Conservation (phyloP, 2,113 vertebrate species). For the Apteryx owenii region DNA sequence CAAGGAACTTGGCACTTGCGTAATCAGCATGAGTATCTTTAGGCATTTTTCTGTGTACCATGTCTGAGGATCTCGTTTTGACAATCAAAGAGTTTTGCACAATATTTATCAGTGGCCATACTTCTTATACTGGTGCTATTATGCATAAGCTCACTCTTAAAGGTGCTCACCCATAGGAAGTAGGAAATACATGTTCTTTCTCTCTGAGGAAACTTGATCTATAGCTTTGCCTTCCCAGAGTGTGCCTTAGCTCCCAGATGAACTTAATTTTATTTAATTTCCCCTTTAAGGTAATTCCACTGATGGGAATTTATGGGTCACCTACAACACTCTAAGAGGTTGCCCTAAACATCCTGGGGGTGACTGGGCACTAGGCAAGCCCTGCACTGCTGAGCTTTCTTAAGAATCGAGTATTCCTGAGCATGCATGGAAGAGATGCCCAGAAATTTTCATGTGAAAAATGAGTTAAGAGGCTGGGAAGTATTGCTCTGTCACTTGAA, state of each 20-base stretch:
- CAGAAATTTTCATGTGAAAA: neutral
- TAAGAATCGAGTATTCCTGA: neutral
- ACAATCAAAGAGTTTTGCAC: neutral
- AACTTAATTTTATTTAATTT: neutral
- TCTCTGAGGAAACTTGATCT: neutral
- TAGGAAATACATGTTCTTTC: neutral
- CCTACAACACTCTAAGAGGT: neutral
- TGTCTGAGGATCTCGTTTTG: neutral
- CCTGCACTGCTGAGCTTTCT: neutral
- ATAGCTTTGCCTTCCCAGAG: neutral
- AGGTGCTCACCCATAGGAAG: neutral
- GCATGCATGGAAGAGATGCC: neutral
- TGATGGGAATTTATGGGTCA: neutral
- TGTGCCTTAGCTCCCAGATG: neutral
- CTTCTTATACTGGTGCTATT: neutral
- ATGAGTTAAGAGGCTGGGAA: neutral
- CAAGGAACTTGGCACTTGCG: neutral
- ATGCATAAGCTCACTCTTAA: neutral
- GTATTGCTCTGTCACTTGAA: neutral
- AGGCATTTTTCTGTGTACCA: neutral
- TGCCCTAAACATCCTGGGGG: neutral
- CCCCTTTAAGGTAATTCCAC: neutral
- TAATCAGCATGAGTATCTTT: neutral
- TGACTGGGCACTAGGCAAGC: neutral
- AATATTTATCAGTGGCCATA: neutral